These are phyloP conservation scores for Pseudochaenichthys georgianus DNA, from an alignment of 2,797 vertebrate species.

Conservation along the genomic window DNA sequence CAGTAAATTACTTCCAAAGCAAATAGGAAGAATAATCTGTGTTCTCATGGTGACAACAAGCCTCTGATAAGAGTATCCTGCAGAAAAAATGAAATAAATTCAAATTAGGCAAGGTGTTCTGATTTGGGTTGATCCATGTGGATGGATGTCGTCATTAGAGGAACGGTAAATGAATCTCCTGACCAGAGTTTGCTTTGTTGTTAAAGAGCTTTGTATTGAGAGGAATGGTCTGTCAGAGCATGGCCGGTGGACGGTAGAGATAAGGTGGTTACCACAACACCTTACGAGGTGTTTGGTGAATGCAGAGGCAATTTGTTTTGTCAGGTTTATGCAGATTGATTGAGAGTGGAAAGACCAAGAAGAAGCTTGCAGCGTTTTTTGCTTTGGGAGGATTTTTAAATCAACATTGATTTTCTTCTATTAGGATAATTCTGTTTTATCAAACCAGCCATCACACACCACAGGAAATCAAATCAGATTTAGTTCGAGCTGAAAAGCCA, in stretches of 20 bases:
- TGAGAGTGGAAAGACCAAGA: slow-evolving; percentile 11
- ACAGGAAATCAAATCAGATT: slow-evolving; percentile 31
- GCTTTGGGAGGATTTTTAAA: slow-evolving; percentile 31
- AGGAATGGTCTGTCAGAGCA: slow-evolving; percentile 44
- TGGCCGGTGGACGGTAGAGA: slow-evolving; percentile 37
- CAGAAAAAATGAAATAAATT: slow-evolving; percentile 32
- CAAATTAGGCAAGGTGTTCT: slow-evolving; percentile 2
- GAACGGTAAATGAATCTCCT: slow-evolving; percentile 7
- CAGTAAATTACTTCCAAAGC: slow-evolving; percentile 16
- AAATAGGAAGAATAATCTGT: slow-evolving; percentile 23
- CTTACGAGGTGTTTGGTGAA: slow-evolving; percentile 16
- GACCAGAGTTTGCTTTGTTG: slow-evolving; percentile 33
- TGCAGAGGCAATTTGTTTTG: slow-evolving; percentile 37
- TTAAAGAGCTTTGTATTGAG: slow-evolving; percentile 39
- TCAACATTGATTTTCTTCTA: slow-evolving; percentile 44
- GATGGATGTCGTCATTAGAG: slow-evolving; percentile 7
- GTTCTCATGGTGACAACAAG: slow-evolving; percentile 4
- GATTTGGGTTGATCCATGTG: slow-evolving; percentile 19
- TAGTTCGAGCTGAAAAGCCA: slow-evolving; percentile 12
- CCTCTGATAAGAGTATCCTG: slow-evolving; percentile 10
- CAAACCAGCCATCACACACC: slow-evolving; percentile 22
- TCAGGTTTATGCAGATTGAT: slow-evolving; percentile 34
- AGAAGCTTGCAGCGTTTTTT: background rate
- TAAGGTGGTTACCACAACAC: slow-evolving; percentile 42
- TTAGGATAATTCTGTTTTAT: slow-evolving; percentile 43